These are phyloP conservation scores for Drosophila takahashii DNA, from an alignment of 1,140 invertebrate genomes.

Conservation along the genomic window DNA sequence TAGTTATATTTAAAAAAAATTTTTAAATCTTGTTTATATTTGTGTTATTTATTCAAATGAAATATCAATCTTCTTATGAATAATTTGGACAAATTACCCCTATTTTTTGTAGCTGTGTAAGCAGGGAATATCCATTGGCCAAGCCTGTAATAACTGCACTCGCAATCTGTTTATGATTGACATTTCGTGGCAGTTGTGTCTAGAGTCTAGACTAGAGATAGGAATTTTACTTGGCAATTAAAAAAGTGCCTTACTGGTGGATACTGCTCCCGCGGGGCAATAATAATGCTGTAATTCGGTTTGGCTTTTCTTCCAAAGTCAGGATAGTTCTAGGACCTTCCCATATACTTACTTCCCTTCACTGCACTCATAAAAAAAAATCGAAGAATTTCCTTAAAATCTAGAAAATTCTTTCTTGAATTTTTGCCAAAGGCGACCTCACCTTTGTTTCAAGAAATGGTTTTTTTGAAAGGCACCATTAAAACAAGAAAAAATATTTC, in stretches of 20 bases:
- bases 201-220: constrained; percentile 25
- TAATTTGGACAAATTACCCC: background rate
- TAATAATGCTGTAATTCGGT: constrained; percentile 11
- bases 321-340: background rate
- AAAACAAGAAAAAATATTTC: too few species aligned
- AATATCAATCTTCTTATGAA: background rate
- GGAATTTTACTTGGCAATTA: constrained; percentile 62
- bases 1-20: too few species aligned
- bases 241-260: constrained; percentile 44
- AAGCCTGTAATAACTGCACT: constrained; percentile 24
- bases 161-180: constrained; percentile 69
- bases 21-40: too few species aligned
- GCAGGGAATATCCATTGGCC: constrained; percentile 4
- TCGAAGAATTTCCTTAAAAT: too few species aligned
- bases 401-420: too few species aligned
- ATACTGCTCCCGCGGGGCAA: constrained; percentile 16
- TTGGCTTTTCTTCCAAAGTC: constrained; percentile 10
- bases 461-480: too few species aligned
- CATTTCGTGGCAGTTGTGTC: constrained; percentile 29
- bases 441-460: too few species aligned
- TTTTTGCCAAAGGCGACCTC: too few species aligned
- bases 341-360: background rate
- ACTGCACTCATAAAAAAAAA: too few species aligned
- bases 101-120: constrained; percentile 9
- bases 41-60: too few species aligned